A percentile compares a stretch with the other conserved stretches of the same genome.
phyloP scores from a whole-genome alignment of 1,140 invertebrate genomes.

The Drosophila triauraria region DNA sequence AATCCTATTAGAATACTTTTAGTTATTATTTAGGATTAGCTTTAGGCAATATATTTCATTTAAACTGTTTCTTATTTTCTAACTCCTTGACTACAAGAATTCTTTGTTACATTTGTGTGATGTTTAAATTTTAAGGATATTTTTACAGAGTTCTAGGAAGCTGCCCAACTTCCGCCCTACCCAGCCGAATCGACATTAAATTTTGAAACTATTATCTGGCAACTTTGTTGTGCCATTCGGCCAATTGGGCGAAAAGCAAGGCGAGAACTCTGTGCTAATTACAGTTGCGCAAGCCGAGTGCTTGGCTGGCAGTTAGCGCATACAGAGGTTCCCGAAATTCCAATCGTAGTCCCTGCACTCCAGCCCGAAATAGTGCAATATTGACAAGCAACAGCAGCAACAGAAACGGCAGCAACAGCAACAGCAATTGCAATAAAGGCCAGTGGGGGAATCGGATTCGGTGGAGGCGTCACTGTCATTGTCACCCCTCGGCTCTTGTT shows the following conservation, averaged over 20 bases:
- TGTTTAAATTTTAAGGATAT: no score
- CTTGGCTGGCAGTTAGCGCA: conserved; percentile 18
- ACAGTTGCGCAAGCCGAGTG: conserved; percentile 34
- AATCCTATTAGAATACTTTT: no score
- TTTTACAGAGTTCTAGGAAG: no score
- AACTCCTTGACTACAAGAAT: no score
- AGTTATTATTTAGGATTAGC: no score
- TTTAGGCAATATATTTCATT: no score
- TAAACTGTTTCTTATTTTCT: no score
- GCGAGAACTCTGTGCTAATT: conserved; percentile 57
- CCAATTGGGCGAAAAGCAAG: conserved; percentile 19
- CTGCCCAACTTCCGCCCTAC: not conserved
- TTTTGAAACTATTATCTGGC: conserved; percentile 36
- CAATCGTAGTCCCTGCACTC: conserved; percentile 10
- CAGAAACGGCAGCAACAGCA: conserved; percentile 13
- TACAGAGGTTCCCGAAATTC: conserved; percentile 25
- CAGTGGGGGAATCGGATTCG: conserved; percentile 45
- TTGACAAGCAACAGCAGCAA: conserved; percentile 48
- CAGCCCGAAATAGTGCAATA: conserved; percentile 41
- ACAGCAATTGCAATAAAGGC: conserved; percentile 65
- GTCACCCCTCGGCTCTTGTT: conserved; percentile 39
- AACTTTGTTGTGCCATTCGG: conserved; percentile 13
- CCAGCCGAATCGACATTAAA: conserved; percentile 27
- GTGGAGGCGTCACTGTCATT: conserved; percentile 58
- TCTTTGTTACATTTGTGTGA: no score